Evolutionary conservation across 2,113 vertebrate genomes (phyloP), one percentile per base, ranked within the genome.

Genomic region (Myotis yumanensis): DNA sequence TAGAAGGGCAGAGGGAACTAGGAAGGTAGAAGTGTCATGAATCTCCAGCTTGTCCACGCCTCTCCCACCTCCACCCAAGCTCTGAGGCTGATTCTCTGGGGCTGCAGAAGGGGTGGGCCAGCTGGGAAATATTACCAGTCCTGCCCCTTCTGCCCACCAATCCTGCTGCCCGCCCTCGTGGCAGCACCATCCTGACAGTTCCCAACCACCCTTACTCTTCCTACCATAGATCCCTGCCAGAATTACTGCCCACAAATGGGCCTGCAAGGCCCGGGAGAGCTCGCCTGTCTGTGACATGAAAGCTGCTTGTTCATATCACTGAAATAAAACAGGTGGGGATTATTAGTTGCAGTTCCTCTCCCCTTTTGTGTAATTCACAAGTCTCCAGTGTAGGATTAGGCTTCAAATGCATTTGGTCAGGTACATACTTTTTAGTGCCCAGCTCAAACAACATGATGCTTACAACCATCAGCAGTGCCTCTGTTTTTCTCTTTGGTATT

Each of bases 11-110:
- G 72, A 89, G 32, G 57, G 57, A 92, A 84, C 72, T 52, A 43
- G 91, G 90, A 82, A 90, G 20, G 86, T 25, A 73, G 15, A 87
- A 52, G 5, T 52, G 57, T 77, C 43, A 77, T 66, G 62, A 48
- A 75, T 79, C 35, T 80, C 46, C 71, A 76, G 46, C 40, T 92
- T 86, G 11, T 52, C 80, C 85, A 85, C 69, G 46, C 73, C 64
- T 93, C 75, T 83, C 32, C 37, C n/a, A 71, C 57, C 80, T 88
- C 46, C 57, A 59, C 16, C n/a, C 43, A 84, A 95, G 93, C 93
- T 97, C 95, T 95, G 97, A 96, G 95, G 93, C 96, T 97, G 96
- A 96, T 97, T 98, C 98, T 98, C 98, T 95, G 98, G 30, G 22
- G 46, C 73, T 85, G 81, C 66, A 79, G 51, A 85, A 90, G 25